Evolutionary conservation across 1,140 invertebrate species (phyloP).

Genomic region (Rhizoglyphus robini): DNA sequence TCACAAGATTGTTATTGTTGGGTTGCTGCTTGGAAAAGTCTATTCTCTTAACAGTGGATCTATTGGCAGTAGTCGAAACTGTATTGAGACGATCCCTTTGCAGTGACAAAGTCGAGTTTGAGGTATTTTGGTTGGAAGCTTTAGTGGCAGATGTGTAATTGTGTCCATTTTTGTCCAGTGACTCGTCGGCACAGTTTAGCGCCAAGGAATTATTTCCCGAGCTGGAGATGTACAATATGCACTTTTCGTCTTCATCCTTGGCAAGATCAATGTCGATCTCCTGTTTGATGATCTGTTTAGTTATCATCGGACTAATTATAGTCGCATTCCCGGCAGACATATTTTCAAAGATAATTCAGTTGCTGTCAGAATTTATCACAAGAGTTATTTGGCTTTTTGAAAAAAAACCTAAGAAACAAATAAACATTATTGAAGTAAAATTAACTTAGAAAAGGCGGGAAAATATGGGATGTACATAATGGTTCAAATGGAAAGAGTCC

Average conservation of each 20-base stretch:
- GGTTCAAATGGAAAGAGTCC: no score
- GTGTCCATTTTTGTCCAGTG: constrained; percentile 12
- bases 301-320: constrained; percentile 4
- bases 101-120: not conserved
- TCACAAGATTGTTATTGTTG: constrained; percentile 9
- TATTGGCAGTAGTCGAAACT: constrained; percentile 10
- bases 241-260: constrained; percentile 3
- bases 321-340: constrained; percentile 3
- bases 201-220: not conserved
- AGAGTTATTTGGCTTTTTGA: not conserved
- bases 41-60: not conserved
- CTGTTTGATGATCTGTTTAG: not conserved
- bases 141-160: constrained; percentile 9
- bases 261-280: not conserved
- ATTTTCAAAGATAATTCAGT: not conserved
- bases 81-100: not conserved
- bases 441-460: no score
- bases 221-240: not conserved
- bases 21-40: constrained; percentile 9
- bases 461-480: no score
- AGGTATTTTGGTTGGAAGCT: constrained; percentile 12
- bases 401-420: not conserved
- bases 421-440: not conserved
- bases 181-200: not conserved
- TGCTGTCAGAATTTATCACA: not conserved